These are phyloP conservation scores for Malurus leucopterus DNA, from an alignment of 2,797 vertebrate genomes.

Conservation along the genomic window DNA sequence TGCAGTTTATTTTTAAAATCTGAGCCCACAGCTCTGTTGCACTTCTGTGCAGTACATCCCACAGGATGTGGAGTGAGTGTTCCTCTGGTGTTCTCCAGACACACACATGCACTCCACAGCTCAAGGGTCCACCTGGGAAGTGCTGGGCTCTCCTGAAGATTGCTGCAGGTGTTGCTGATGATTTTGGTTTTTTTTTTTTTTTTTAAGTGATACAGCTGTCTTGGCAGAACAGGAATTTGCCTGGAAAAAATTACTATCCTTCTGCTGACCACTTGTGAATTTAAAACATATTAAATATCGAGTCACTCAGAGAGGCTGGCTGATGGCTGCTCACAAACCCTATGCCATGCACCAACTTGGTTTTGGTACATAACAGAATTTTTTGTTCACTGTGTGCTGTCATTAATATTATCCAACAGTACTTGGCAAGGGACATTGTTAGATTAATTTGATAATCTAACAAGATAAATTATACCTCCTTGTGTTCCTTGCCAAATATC, in stretches of 20 bases:
- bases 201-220: not conserved
- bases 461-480: not conserved
- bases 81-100: not conserved
- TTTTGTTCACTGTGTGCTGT: not conserved
- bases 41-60: not conserved
- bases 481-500: not conserved
- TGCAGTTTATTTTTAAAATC: not conserved
- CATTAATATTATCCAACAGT: not conserved
- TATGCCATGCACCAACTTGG: not conserved
- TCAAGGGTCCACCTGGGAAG: not conserved
- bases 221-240: not conserved
- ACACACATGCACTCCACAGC: rapidly evolving
- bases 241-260: not conserved
- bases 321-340: not conserved
- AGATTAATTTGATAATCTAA: not conserved
- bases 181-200: rapidly evolving
- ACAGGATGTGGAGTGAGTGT: rapidly evolving
- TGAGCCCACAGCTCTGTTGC: not conserved
- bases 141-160: not conserved
- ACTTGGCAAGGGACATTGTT: not conserved
- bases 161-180: not conserved
- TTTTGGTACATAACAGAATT: not conserved
- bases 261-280: not conserved
- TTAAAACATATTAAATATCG: not conserved
- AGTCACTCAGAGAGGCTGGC: not conserved